A percentile compares a stretch with the other conserved stretches of the same genome.
Conservation (phyloP, 2,888 invertebrate genomes). For the Caenorhabditis sp. region DNA sequence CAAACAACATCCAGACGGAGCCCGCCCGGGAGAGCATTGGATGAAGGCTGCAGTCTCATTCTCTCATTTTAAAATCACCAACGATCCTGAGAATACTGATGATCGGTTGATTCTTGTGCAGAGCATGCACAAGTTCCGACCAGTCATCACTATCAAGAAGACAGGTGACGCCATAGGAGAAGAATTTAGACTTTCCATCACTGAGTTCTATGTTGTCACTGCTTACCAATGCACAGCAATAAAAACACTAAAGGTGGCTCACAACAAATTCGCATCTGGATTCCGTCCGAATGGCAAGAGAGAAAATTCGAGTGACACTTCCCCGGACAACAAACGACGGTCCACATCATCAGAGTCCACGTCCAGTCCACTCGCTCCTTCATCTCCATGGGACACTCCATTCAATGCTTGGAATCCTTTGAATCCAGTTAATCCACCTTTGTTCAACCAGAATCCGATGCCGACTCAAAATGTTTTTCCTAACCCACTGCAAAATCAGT, state of each 20-base stretch:
- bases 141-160: slow-evolving; percentile 43
- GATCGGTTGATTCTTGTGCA: slow-evolving; percentile 33
- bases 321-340: background rate
- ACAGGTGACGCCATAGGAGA: background rate
- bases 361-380: background rate
- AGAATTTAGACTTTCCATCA: slow-evolving; percentile 34
- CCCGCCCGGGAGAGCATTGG: slow-evolving; percentile 48
- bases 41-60: slow-evolving; percentile 41
- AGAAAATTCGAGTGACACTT: background rate
- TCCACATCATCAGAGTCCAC: background rate
- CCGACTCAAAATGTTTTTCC: background rate
- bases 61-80: slow-evolving; percentile 46
- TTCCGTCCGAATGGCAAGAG: slow-evolving; percentile 37
- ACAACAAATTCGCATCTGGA: slow-evolving; percentile 61
- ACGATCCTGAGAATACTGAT: slow-evolving; percentile 32
- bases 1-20: slow-evolving; percentile 44
- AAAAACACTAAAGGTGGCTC: slow-evolving; percentile 40
- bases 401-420: background rate
- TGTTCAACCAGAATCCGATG: slow-evolving; percentile 10
- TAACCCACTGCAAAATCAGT: too few species aligned
- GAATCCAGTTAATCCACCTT: background rate
- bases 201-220: slow-evolving; percentile 55
- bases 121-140: slow-evolving; percentile 55
- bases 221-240: slow-evolving; percentile 48
- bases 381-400: background rate